These are phyloP conservation scores for Mirza zaza DNA, from an alignment of 2,113 vertebrate species.

Conservation along the genomic window DNA sequence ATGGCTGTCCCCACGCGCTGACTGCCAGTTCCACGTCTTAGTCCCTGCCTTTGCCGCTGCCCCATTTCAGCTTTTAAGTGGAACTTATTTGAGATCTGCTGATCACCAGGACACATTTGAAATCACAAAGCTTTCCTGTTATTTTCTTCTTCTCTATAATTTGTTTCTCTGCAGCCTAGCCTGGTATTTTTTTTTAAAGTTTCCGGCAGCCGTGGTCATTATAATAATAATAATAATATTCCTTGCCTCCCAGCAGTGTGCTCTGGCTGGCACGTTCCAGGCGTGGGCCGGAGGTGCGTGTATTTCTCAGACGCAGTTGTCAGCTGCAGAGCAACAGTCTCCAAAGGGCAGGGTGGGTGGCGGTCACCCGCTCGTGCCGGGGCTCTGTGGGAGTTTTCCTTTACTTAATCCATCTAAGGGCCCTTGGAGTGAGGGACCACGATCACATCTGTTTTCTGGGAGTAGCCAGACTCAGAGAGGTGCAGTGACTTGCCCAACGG, in stretches of 20 bases:
- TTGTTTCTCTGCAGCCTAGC: conserved; percentile 47
- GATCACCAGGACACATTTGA: background rate
- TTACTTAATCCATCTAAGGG: no score
- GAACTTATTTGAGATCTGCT: background rate
- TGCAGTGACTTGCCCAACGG: background rate
- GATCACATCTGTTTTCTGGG: background rate
- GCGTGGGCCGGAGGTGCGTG: background rate
- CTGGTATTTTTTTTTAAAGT: background rate
- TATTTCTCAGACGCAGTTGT: background rate
- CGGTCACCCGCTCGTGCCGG: accelerated
- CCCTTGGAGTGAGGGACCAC: background rate
- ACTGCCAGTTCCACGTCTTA: background rate
- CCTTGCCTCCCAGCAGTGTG: background rate
- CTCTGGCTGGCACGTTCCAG: background rate
- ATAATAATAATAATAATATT: background rate
- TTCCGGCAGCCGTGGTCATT: background rate
- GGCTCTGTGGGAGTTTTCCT: background rate
- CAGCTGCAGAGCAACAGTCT: background rate
- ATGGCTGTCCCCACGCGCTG: accelerated
- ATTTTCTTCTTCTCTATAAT: conserved; percentile 45
- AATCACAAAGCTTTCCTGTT: conserved; percentile 33
- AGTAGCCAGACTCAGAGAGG: background rate
- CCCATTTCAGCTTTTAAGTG: background rate
- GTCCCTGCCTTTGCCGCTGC: accelerated
- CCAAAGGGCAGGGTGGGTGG: accelerated